phyloP scores from a whole-genome alignment of 37 sponge, comb jelly and placozoan species.

The Theonella swinhoei region DNA sequence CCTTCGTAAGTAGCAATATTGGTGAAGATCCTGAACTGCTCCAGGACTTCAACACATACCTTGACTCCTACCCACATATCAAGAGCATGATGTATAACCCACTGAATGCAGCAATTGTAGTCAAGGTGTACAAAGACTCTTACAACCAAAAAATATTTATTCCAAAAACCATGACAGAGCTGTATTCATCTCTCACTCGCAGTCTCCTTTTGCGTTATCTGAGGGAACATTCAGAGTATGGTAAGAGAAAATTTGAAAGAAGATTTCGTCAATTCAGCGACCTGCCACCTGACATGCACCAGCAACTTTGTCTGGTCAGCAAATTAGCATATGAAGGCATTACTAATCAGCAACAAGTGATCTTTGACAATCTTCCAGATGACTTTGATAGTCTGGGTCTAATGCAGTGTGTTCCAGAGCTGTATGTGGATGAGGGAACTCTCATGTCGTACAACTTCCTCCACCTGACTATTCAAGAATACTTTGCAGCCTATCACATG shows the following conservation, averaged over 20 bases:
- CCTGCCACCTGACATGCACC: neutral
- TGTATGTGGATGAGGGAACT: slow-evolving; percentile 12
- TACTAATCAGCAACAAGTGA: no score
- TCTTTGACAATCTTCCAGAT: no score
- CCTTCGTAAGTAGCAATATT: neutral
- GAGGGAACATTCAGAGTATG: neutral
- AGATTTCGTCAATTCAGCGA: neutral
- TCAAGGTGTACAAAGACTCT: slow-evolving; percentile 7
- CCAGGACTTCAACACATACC: neutral
- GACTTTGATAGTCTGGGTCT: no score
- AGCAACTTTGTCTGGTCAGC: neutral
- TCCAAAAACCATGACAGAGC: no score
- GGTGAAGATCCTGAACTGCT: neutral
- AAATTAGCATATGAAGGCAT: no score
- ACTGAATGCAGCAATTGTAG: slow-evolving; percentile 25
- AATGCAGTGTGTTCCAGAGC: neutral
- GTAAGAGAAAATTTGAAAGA: neutral
- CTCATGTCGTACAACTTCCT: slow-evolving; percentile 11
- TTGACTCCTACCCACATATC: slow-evolving; percentile 11
- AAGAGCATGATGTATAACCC: no score
- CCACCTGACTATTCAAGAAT: slow-evolving; percentile 19
- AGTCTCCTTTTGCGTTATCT: slow-evolving; percentile 3
- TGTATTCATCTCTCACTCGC: no score
- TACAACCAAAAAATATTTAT: no score
- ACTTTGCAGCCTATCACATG: slow-evolving; percentile 3